phyloP scores from a whole-genome alignment of 2,888 invertebrate genomes.

The Scaptodrosophila latifasciaeformis region DNA sequence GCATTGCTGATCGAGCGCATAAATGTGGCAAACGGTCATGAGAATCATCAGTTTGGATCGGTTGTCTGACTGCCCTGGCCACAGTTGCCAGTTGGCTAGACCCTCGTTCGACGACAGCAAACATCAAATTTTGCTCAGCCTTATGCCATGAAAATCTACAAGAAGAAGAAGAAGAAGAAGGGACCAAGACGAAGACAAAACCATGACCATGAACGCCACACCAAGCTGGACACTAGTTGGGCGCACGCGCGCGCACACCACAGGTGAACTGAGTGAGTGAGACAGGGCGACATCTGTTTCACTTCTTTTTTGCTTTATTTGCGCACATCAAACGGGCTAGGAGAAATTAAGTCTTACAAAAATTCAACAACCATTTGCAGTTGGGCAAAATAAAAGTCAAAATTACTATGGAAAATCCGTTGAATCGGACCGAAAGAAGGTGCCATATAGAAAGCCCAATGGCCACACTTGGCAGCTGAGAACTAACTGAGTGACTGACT shows the following conservation, averaged over 20 bases:
- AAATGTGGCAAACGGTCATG: constrained; percentile 37
- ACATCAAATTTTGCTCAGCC: constrained; percentile 14
- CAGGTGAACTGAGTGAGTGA: constrained; percentile 1
- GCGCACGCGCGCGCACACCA: background rate
- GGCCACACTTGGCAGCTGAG: too few relatives aligned
- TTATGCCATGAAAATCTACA: too few relatives aligned
- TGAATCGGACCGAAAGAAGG: too few relatives aligned
- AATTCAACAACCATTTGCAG: constrained; percentile 45
- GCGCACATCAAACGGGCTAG: constrained; percentile 39
- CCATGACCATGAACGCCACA: too few relatives aligned
- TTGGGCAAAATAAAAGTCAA: constrained; percentile 29
- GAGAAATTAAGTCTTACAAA: constrained; percentile 36
- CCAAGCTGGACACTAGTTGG: background rate
- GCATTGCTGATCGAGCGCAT: constrained; percentile 50
- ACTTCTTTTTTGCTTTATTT: constrained; percentile 37
- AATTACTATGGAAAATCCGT: too few relatives aligned
- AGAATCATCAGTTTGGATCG: constrained; percentile 24
- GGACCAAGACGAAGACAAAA: too few relatives aligned
- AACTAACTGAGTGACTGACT: too few relatives aligned
- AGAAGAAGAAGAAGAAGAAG: too few relatives aligned
- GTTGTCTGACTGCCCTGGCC: too few relatives aligned
- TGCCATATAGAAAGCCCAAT: too few relatives aligned
- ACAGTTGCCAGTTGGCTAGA: constrained; percentile 26
- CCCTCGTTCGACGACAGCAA: constrained; percentile 24
- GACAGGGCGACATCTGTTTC: too few relatives aligned